These are phyloP conservation scores for Enoplosus armatus DNA, from an alignment of 2,797 vertebrate genomes.

Conservation along the genomic window DNA sequence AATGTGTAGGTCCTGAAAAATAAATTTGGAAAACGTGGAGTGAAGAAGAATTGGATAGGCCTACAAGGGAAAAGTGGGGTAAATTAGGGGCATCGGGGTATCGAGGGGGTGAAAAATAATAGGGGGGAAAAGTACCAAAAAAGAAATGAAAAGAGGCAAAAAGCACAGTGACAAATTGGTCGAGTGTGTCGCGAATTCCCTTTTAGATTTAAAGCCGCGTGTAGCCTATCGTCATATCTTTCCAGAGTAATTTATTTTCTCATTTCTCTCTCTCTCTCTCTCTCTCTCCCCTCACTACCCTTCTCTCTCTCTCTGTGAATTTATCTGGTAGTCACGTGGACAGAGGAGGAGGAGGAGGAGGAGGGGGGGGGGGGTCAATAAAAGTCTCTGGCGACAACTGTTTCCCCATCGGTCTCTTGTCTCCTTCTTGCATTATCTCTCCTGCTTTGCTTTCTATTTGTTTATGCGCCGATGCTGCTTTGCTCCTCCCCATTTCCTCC, in stretches of 20 bases:
- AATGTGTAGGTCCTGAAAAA: constrained; percentile 48
- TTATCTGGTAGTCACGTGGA: constrained; percentile 89
- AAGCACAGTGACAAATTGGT: constrained; percentile 90
- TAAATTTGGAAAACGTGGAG: constrained; percentile 65
- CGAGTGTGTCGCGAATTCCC: constrained; percentile 87
- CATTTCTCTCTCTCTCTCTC: constrained; percentile 93
- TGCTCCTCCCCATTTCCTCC: constrained; percentile 77
- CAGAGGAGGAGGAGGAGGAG: constrained; percentile 61
- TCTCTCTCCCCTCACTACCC: constrained; percentile 84
- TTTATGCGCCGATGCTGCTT: constrained; percentile 79
- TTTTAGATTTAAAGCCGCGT: constrained; percentile 90
- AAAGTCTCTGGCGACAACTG: constrained; percentile 89
- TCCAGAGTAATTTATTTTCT: constrained; percentile 96
- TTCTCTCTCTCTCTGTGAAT: constrained; percentile 80
- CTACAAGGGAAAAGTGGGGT: constrained; percentile 67
- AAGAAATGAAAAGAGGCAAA: constrained; percentile 85
- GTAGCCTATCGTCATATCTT: constrained; percentile 92
- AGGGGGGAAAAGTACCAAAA: constrained; percentile 78
- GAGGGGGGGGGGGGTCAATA: constrained; percentile 84
- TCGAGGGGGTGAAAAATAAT: constrained; percentile 81
- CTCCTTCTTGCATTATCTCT: constrained; percentile 84
- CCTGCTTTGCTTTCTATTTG: constrained; percentile 83
- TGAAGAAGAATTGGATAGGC: constrained; percentile 76
- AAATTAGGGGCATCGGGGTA: constrained; percentile 80
- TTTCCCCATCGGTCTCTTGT: constrained; percentile 86